Percentiles rank a stretch among this genome's conserved stretches.
These are phyloP conservation scores for Arnoldichthys spilopterus DNA, from an alignment of 2,797 vertebrate species.

Conservation along the genomic window DNA sequence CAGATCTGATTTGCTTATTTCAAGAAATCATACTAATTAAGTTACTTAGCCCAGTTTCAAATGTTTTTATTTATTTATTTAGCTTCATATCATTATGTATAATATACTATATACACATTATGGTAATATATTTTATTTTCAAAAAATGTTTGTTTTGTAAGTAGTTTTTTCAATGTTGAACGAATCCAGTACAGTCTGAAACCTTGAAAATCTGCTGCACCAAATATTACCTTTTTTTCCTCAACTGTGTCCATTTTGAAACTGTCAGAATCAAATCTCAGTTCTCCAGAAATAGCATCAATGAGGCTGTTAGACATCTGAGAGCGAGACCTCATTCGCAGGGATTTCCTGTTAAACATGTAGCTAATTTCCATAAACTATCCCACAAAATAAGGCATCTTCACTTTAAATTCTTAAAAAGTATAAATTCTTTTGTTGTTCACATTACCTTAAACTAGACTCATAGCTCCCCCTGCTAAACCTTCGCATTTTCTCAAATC, in stretches of 20 bases:
- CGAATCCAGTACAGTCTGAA: too few species aligned
- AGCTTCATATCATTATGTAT: too few species aligned
- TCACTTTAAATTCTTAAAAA: not conserved
- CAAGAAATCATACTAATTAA: too few species aligned
- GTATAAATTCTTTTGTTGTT: not conserved
- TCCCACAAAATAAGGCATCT: not conserved
- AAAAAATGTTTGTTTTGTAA: not conserved
- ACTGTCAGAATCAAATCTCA: slow-evolving; percentile 32
- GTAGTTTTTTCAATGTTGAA: not conserved
- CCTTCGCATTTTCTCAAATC: slow-evolving; percentile 52
- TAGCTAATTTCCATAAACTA: not conserved
- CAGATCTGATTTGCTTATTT: too few species aligned
- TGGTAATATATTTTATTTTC: not conserved
- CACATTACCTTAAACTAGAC: slow-evolving; percentile 66
- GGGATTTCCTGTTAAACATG: slow-evolving; percentile 63
- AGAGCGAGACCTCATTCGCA: slow-evolving; percentile 70
- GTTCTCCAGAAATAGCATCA: slow-evolving; percentile 59
- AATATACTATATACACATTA: too few species aligned
- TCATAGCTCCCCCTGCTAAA: slow-evolving; percentile 66
- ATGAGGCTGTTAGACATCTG: slow-evolving; percentile 63
- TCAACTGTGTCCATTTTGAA: slow-evolving; percentile 40
- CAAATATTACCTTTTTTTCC: slow-evolving; percentile 30
- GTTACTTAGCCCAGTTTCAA: too few species aligned
- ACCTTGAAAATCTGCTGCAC: not conserved
- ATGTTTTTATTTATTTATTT: too few species aligned